These are phyloP conservation scores for Aphidoletes aphidimyza DNA, from an alignment of 2,888 invertebrate species.

Conservation along the genomic window DNA sequence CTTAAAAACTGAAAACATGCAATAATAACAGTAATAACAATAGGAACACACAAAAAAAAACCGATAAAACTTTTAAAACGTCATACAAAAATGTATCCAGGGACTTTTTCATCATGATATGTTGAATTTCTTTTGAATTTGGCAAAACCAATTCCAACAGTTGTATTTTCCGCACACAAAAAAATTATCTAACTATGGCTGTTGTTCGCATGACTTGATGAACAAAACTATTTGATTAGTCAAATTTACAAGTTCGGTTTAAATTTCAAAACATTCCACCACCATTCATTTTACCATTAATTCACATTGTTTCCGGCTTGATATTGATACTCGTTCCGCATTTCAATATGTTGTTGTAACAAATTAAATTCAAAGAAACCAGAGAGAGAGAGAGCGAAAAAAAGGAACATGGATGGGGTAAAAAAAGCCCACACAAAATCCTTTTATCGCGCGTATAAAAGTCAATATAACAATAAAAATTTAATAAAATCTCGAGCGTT, in stretches of 20 bases:
- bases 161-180: background rate
- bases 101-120: background rate
- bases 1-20: conserved; percentile 28
- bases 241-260: too few species aligned
- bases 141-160: background rate
- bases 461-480: conserved; percentile 37
- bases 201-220: too few species aligned
- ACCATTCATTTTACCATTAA: too few species aligned
- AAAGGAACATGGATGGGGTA: too few species aligned
- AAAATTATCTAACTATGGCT: too few species aligned
- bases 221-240: too few species aligned
- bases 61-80: conserved; percentile 18
- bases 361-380: background rate
- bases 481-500: background rate
- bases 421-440: background rate
- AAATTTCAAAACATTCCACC: too few species aligned
- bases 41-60: too few species aligned
- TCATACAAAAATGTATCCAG: background rate
- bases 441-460: background rate
- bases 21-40: conserved; percentile 3
- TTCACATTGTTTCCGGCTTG: too few species aligned
- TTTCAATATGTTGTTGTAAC: too few species aligned
- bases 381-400: background rate
- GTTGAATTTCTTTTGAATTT: background rate
- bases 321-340: too few species aligned